Evolutionary conservation across 2,888 invertebrate genomes (phyloP).

Genomic region (Sylvicola cinctus): DNA sequence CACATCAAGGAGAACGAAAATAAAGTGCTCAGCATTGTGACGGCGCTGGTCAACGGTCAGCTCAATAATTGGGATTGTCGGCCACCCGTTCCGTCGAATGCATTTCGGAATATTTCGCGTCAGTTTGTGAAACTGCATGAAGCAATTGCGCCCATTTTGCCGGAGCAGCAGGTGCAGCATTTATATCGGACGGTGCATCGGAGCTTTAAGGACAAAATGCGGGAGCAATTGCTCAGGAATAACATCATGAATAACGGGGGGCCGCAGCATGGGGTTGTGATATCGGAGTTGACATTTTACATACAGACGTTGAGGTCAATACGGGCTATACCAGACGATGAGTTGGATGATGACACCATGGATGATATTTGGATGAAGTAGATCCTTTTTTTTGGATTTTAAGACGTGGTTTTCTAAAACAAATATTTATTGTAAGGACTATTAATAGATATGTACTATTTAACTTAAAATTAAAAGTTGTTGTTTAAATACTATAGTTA

Average conservation of each 20-base stretch:
- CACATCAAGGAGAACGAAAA: conserved; percentile 84
- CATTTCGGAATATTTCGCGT: conserved; percentile 67
- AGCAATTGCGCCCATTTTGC: conserved; percentile 69
- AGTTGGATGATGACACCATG: conserved; percentile 53
- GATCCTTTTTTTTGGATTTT: no score
- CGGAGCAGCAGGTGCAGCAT: conserved; percentile 51
- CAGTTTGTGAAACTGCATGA: conserved; percentile 83
- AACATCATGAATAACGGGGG: conserved; percentile 91
- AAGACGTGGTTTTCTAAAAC: no score
- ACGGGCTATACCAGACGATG: conserved; percentile 51
- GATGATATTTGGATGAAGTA: conserved; percentile 69
- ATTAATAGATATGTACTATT: no score
- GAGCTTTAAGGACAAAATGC: conserved; percentile 68
- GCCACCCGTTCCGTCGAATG: conserved; percentile 84
- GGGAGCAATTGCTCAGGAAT: conserved; percentile 65
- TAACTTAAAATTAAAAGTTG: no score
- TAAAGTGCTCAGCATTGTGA: conserved; percentile 80
- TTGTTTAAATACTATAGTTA: no score
- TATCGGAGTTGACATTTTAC: conserved; percentile 78
- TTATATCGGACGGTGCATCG: conserved; percentile 62
- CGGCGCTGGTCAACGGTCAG: conserved; percentile 61
- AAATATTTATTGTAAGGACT: no score
- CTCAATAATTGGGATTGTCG: conserved; percentile 80
- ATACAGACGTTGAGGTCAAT: conserved; percentile 66
- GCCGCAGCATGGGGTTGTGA: conserved; percentile 88